Evolutionary conservation across 2,797 vertebrate species (phyloP), one percentile per base, ranked within the genome.

Genomic region (Chaenodraco wilsoni): DNA sequence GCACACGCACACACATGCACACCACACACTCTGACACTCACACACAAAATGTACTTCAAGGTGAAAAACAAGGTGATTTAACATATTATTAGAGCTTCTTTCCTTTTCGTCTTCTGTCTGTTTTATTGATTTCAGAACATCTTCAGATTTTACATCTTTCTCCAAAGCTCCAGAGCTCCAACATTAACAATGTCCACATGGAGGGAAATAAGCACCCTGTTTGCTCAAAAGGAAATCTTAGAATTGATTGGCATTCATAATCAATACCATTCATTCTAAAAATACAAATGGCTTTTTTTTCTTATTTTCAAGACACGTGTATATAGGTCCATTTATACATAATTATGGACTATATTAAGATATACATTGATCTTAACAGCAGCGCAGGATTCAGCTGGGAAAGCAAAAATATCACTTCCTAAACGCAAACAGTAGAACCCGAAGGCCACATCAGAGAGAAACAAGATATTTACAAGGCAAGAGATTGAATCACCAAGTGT

Each of bases 11-110:
- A 65, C 23, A 48, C 33, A 55, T 23, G 17, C 55, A 52, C 69
- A 69, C 10, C 41, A 65, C 33, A 59, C 31, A 44, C 15, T 27
- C 27, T 27, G 27, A 31, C 64, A 76, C 27, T 4, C 27, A 46
- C 44, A 63, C 43, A 33, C 10, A 41, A 31, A 59, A 68, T 55
- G 46, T 67, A 76, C 55, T 41, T 76, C 77, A 81, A 85, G 76
- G 78, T 81, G 60, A 82, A 79, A 61, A 27, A 56, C 33, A 75
- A 79, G 52, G 60, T 59, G 76, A 74, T 70, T 58, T 64, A 55
- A 63, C 54, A 41, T 65, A 16, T 64, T 1, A 66, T 68, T 33
- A 46, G 1, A 48, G 37, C n/a, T 55, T 52, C 17, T 31, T 50
- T 37, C 5, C 43, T 51, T 52, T 60, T 44, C 21, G 7, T 52